Conservation (phyloP, 2,113 vertebrate species). For the Dicaeum eximium region DNA sequence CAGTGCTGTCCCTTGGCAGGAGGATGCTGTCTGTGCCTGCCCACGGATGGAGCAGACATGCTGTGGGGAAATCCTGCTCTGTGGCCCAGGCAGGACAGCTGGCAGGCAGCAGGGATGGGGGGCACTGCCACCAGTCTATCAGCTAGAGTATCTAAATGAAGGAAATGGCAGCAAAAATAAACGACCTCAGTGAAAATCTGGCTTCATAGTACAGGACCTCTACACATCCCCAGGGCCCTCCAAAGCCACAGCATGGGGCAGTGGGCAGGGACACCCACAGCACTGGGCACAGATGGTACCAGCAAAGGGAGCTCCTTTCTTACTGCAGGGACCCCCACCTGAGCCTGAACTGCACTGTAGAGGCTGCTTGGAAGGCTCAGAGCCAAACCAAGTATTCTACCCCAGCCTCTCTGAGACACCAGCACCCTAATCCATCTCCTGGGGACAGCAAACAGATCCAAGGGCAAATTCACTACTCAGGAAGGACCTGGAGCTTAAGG, state of each 20-base stretch:
- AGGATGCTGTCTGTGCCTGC: not conserved
- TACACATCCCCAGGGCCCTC: not conserved
- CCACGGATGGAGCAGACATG: rapidly evolving
- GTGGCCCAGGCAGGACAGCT: not conserved
- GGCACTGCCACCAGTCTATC: not conserved
- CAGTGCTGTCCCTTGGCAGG: not conserved
- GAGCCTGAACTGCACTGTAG: not conserved
- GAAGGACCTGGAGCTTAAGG: not conserved
- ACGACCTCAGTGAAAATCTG: not conserved
- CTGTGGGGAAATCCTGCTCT: not conserved
- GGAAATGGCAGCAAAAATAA: not conserved
- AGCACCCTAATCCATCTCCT: not conserved
- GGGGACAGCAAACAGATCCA: not conserved
- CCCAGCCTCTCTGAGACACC: not conserved
- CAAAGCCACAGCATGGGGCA: rapidly evolving
- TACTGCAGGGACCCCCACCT: not conserved
- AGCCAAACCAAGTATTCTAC: rapidly evolving
- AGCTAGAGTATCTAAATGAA: not conserved
- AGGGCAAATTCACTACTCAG: not conserved
- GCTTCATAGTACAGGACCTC: not conserved
- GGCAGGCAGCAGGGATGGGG: not conserved
- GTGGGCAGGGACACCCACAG: not conserved
- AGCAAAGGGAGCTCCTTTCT: not conserved
- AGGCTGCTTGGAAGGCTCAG: not conserved
- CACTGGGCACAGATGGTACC: not conserved